These are phyloP conservation scores for Coracopsis vasa DNA, from an alignment of 2,113 vertebrate genomes.

Conservation along the genomic window DNA sequence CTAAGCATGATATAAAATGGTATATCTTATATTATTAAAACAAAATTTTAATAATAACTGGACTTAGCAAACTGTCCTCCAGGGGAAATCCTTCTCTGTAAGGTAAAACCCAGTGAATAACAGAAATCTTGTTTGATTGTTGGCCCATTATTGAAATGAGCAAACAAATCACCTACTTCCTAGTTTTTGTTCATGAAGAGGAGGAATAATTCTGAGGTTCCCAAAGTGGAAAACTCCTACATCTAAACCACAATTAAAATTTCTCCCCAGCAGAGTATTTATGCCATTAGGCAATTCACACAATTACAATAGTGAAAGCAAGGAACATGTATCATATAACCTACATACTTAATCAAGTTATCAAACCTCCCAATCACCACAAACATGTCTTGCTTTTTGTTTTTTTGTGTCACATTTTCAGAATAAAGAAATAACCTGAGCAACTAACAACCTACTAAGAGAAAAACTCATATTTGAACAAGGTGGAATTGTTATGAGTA, in stretches of 20 bases:
- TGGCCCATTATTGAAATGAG: not conserved
- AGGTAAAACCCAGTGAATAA: not conserved
- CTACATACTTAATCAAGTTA: not conserved
- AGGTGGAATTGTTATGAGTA: not conserved
- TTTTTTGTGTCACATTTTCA: not conserved
- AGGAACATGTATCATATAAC: not conserved
- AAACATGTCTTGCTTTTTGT: not conserved
- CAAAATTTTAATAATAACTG: not conserved
- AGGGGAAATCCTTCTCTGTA: not conserved
- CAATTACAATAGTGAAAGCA: slow-evolving; percentile 5
- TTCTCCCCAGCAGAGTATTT: not conserved
- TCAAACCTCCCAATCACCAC: not conserved
- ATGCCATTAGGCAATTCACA: not conserved
- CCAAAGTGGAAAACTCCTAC: slow-evolving; percentile 15
- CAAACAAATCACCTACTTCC: not conserved
- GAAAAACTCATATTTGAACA: not conserved
- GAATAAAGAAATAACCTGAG: not conserved
- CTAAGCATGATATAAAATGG: not conserved
- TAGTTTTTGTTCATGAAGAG: slow-evolving; percentile 8
- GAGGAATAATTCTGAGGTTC: slow-evolving; percentile 11
- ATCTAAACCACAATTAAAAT: slow-evolving; percentile 8
- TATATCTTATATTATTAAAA: not conserved
- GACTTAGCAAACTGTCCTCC: not conserved
- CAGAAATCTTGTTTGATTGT: not conserved
- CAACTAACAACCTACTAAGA: not conserved